These are phyloP conservation scores for Coremacera marginata DNA, from an alignment of 2,888 invertebrate genomes.

Conservation along the genomic window DNA sequence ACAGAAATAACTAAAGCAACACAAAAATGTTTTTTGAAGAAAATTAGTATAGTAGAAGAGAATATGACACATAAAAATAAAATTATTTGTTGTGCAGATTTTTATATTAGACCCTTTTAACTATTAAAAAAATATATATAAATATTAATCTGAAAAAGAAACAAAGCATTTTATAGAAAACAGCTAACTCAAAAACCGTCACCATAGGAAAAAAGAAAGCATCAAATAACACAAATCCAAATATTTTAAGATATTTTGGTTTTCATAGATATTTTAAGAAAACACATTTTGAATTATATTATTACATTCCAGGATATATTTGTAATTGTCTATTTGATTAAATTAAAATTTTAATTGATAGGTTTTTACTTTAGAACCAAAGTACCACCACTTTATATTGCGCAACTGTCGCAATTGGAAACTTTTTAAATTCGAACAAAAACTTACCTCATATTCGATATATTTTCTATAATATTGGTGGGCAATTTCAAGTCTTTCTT, in stretches of 20 bases:
- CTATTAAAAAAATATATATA: too few relatives aligned
- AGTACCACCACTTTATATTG: conserved; percentile 17
- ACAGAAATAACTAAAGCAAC: too few relatives aligned
- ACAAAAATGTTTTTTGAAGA: too few relatives aligned
- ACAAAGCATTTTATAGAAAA: conserved; percentile 7
- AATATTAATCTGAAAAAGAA: too few relatives aligned
- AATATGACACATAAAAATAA: background rate
- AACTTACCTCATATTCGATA: conserved; percentile 81
- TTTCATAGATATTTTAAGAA: too few relatives aligned
- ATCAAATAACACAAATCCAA: conserved; percentile 9
- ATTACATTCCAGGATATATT: too few relatives aligned
- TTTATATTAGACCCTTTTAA: too few relatives aligned
- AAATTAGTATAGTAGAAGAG: background rate
- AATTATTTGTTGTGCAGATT: too few relatives aligned
- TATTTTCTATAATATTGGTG: conserved; percentile 82
- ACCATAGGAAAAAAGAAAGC: conserved; percentile 28
- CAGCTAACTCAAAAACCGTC: conserved; percentile 26
- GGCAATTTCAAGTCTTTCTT: conserved; percentile 85
- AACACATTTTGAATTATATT: too few relatives aligned
- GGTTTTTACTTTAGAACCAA: background rate
- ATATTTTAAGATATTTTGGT: too few relatives aligned
- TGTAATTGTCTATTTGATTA: too few relatives aligned
- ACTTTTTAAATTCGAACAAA: conserved; percentile 8
- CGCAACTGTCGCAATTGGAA: conserved; percentile 12
- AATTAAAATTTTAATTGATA: too few relatives aligned